Conservation (phyloP, 2,113 vertebrate species). For the Vulpes ferrilata region DNA sequence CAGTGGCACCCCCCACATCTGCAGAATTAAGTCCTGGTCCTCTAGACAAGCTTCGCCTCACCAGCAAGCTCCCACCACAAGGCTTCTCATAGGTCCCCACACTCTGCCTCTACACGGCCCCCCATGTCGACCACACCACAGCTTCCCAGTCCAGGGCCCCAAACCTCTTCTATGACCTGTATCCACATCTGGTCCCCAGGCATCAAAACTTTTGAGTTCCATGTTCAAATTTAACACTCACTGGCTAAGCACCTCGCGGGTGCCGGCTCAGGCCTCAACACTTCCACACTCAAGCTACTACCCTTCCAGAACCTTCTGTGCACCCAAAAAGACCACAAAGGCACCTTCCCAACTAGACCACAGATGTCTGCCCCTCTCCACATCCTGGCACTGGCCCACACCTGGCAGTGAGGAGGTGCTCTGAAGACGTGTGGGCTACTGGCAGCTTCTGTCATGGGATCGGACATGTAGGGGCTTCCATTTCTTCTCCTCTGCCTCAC, state of each 20-base stretch:
- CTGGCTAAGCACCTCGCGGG: background rate
- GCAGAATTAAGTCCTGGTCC: background rate
- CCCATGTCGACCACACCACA: fast-evolving
- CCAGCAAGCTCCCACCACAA: fast-evolving
- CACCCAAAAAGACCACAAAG: background rate
- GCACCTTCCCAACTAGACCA: background rate
- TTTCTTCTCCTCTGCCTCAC: background rate
- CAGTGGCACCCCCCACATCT: fast-evolving
- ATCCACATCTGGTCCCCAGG: background rate
- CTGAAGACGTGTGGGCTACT: background rate
- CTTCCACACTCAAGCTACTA: too few species aligned
- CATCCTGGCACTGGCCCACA: fast-evolving
- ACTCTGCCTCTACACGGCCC: background rate
- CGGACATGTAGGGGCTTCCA: background rate
- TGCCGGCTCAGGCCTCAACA: background rate
- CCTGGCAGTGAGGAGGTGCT: background rate
- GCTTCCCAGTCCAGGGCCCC: background rate
- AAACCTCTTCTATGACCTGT: background rate
- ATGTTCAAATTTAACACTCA: background rate
- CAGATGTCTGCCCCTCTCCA: background rate
- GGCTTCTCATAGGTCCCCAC: background rate
- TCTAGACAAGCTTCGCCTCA: background rate
- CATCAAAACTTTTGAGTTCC: background rate
- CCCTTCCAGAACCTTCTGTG: background rate
- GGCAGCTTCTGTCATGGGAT: background rate